phyloP scores from a whole-genome alignment of 2,797 vertebrate species.

The Sternotherus odoratus region DNA sequence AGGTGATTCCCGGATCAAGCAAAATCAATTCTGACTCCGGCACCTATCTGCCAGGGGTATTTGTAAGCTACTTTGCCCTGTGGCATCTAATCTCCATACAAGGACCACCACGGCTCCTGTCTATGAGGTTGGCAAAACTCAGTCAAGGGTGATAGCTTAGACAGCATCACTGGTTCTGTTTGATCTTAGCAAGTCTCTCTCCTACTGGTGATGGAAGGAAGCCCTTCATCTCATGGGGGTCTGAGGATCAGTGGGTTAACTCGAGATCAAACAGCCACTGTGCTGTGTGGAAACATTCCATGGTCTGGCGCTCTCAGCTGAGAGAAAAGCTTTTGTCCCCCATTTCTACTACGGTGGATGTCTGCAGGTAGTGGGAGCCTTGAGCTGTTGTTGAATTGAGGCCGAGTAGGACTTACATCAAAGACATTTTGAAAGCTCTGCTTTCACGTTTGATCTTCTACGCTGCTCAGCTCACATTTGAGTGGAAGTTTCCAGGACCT shows the following conservation, averaged over 20 bases:
- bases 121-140: constrained; percentile 4
- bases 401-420: too few relatives aligned
- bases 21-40: too few relatives aligned
- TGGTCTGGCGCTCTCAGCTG: not conserved
- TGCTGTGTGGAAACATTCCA: too few relatives aligned
- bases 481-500: not conserved
- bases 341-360: too few relatives aligned
- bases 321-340: too few relatives aligned
- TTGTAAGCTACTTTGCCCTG: too few relatives aligned
- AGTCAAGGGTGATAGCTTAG: accelerated
- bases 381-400: not conserved
- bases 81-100: too few relatives aligned
- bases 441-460: not conserved
- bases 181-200: not conserved
- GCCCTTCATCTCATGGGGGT: not conserved
- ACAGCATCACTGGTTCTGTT: not conserved
- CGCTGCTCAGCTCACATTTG: not conserved
- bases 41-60: too few relatives aligned
- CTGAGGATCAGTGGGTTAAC: accelerated
- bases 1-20: too few relatives aligned
- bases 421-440: not conserved
- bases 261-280: not conserved
- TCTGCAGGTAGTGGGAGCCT: not conserved
- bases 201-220: not conserved
- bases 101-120: too few relatives aligned